These are phyloP conservation scores for Spheniscus mendiculus DNA, from an alignment of 2,113 vertebrate genomes.

Conservation along the genomic window DNA sequence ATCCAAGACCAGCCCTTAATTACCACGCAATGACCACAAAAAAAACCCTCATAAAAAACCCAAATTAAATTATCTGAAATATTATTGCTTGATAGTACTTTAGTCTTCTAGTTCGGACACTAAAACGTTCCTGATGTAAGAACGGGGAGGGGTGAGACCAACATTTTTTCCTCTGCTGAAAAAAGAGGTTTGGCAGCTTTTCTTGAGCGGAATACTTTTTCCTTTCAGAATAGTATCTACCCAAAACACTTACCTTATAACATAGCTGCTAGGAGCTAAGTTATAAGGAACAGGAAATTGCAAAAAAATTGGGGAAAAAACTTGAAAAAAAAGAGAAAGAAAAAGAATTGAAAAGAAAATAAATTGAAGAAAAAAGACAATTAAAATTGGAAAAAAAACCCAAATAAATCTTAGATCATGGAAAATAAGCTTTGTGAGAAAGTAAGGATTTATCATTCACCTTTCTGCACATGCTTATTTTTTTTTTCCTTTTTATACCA, in stretches of 20 bases:
- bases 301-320: not conserved
- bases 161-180: not conserved
- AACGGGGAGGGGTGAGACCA: not conserved
- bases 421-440: not conserved
- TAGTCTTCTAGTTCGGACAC: not conserved
- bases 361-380: not conserved
- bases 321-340: rapidly evolving
- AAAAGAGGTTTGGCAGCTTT: not conserved
- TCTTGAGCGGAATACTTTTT: not conserved
- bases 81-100: not conserved
- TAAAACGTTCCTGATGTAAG: not conserved
- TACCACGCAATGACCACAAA: not conserved
- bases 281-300: not conserved
- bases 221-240: not conserved
- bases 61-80: not conserved
- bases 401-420: not conserved
- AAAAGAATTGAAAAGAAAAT: not conserved
- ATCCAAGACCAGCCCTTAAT: not conserved
- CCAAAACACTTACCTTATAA: not conserved
- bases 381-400: not conserved
- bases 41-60: rapidly evolving
- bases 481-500: not conserved
- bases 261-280: not conserved
- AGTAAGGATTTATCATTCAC: not conserved
- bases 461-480: not conserved